Evolutionary conservation across 2,113 vertebrate genomes (phyloP).

Genomic region (Sorex araneus): DNA sequence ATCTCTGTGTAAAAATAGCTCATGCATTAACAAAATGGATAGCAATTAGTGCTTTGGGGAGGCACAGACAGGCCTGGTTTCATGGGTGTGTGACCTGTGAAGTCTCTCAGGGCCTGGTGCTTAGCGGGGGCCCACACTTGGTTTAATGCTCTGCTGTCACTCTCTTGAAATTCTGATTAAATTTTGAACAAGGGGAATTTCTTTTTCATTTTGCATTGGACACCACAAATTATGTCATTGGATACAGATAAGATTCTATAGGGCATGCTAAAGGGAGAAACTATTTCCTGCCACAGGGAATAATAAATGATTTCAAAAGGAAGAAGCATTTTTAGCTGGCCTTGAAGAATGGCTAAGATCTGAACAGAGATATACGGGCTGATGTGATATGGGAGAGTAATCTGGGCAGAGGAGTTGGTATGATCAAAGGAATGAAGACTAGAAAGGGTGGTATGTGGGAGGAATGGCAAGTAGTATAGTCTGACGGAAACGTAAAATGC

Average conservation of each 20-base stretch:
- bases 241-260: not conserved
- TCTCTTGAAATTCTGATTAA: constrained; percentile 19
- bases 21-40: constrained; percentile 61
- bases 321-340: constrained; percentile 5
- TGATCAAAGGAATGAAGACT: constrained; percentile 18
- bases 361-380: not conserved
- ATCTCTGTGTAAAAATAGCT: constrained; percentile 60
- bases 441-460: not conserved
- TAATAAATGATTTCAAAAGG: constrained; percentile 43
- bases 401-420: not conserved
- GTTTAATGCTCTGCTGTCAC: not conserved
- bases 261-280: not conserved
- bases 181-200: constrained; percentile 41
- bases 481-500: constrained; percentile 70
- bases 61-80: constrained; percentile 17
- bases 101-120: not conserved
- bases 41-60: not conserved
- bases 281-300: not conserved
- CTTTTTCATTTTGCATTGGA: constrained; percentile 27
- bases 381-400: not conserved
- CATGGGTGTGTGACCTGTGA: not conserved
- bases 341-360: not conserved
- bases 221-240: not conserved
- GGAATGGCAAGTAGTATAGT: constrained; percentile 62
- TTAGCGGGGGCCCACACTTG: not conserved